These are phyloP conservation scores for Orthonevra nobilis DNA, from an alignment of 2,888 invertebrate genomes.

Conservation along the genomic window DNA sequence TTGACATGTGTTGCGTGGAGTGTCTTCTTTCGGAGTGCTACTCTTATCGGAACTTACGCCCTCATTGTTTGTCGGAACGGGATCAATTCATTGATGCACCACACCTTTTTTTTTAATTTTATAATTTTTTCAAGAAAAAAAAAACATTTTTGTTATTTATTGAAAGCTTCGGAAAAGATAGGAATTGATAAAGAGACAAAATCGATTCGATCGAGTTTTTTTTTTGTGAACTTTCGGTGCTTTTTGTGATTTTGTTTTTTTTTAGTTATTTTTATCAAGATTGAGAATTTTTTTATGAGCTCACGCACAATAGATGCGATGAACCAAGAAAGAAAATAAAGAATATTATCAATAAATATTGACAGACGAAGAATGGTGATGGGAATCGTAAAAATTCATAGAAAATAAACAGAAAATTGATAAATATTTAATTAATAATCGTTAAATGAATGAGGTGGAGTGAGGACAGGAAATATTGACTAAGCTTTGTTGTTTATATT, in stretches of 20 bases:
- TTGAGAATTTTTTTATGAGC: constrained; percentile 1
- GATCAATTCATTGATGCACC: constrained; percentile 45
- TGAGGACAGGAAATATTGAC: background rate
- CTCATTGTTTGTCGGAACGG: constrained; percentile 51
- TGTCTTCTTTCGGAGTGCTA: background rate
- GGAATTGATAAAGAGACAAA: constrained; percentile 19
- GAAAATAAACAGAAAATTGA: background rate
- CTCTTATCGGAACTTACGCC: constrained; percentile 33
- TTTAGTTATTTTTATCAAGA: constrained; percentile 1
- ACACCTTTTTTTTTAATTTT: constrained; percentile 19
- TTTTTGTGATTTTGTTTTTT: constrained; percentile 16
- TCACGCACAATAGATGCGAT: constrained; percentile 16
- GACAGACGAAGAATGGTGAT: background rate
- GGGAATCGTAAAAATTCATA: constrained; percentile 15
- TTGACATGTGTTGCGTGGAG: constrained; percentile 31
- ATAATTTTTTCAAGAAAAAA: too few relatives aligned
- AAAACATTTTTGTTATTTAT: background rate
- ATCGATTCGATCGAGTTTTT: constrained; percentile 8
- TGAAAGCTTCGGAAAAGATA: constrained; percentile 16
- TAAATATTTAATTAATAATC: constrained; percentile 7
- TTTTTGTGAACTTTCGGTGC: background rate
- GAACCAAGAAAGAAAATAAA: background rate
- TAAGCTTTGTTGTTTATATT: background rate
- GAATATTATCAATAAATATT: background rate
- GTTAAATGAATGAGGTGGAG: constrained; percentile 1